phyloP scores from a whole-genome alignment of 2,888 invertebrate species.

The Hedya salicella region DNA sequence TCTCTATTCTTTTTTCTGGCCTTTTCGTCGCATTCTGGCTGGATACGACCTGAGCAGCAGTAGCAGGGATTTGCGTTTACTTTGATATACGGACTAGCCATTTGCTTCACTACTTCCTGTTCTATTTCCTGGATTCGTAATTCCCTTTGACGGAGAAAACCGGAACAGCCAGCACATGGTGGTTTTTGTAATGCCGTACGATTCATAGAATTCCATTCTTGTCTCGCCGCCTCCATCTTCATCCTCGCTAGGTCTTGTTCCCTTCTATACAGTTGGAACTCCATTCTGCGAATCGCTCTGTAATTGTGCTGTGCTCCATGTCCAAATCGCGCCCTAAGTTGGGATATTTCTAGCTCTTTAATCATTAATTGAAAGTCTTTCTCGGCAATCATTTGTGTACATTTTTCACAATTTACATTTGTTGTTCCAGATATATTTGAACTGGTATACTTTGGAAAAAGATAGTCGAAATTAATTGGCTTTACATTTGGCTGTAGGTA shows the following conservation, averaged over 20 bases:
- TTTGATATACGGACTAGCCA: constrained; percentile 26
- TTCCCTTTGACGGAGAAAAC: background rate
- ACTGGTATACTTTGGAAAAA: background rate
- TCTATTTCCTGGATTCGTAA: background rate
- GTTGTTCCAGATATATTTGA: background rate
- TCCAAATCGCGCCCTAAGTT: constrained; percentile 1
- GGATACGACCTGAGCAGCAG: constrained; percentile 3
- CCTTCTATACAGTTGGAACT: constrained; percentile 5
- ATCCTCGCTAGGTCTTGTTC: constrained; percentile 17
- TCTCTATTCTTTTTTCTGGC: constrained; percentile 14
- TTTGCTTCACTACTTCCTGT: constrained; percentile 19
- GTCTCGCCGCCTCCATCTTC: constrained; percentile 3
- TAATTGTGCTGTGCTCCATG: constrained; percentile 16
- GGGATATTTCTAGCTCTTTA: constrained; percentile 4
- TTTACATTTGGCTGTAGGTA: constrained; percentile 5
- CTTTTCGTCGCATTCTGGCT: background rate
- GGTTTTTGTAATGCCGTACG: background rate
- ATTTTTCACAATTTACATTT: background rate
- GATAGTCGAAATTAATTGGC: constrained; percentile 8
- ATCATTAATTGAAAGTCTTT: constrained; percentile 23
- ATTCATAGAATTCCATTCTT: background rate
- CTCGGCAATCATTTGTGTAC: constrained; percentile 12
- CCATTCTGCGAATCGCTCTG: constrained; percentile 2
- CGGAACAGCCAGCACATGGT: background rate
- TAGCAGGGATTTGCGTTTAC: constrained; percentile 9